Conservation (phyloP, 2,113 vertebrate species). For the Coptodon bakossiorum region DNA sequence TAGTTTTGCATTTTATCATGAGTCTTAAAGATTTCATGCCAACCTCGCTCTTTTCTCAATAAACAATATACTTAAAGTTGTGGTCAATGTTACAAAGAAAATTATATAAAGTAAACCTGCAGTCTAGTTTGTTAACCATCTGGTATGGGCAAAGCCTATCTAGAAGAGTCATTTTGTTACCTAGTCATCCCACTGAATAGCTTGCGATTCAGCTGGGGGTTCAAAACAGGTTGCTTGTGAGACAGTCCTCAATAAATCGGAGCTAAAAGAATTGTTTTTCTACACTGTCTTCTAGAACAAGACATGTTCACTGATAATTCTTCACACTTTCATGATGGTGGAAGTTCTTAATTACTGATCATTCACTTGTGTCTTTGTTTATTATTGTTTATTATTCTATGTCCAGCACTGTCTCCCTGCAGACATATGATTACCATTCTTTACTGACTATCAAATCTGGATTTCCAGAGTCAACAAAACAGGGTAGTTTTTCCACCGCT, state of each 20-base stretch:
- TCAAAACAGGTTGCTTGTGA: background rate
- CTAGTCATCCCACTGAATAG: background rate
- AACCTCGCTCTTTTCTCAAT: background rate
- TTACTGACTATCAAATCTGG: background rate
- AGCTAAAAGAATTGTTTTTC: background rate
- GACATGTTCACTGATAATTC: background rate
- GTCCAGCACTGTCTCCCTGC: background rate
- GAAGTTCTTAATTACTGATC: background rate
- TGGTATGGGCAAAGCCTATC: background rate
- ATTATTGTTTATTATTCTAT: background rate
- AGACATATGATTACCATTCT: background rate
- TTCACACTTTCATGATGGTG: background rate
- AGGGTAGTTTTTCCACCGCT: background rate
- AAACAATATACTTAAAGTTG: background rate
- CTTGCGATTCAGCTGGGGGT: background rate
- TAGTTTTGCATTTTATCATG: background rate
- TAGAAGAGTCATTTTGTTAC: background rate
- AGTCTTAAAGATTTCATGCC: background rate
- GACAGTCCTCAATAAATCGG: background rate
- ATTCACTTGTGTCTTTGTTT: background rate
- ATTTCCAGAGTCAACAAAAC: background rate
- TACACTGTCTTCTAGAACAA: background rate
- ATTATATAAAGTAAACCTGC: background rate
- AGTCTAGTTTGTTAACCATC: background rate
- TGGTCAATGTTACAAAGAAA: background rate